phyloP scores from a whole-genome alignment of 2,113 vertebrate genomes.

The Strix uralensis region DNA sequence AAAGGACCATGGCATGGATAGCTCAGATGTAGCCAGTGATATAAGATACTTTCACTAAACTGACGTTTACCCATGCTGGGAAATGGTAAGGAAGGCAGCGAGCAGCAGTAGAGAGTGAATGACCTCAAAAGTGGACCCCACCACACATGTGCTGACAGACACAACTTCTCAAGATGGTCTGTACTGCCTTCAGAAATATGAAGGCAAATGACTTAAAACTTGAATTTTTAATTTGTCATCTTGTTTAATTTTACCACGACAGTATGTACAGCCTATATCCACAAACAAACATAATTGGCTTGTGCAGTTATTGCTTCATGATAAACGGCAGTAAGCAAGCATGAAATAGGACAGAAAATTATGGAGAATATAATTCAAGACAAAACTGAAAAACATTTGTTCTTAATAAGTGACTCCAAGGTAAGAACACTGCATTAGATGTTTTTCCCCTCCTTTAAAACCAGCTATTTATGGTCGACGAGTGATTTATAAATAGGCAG shows the following conservation, averaged over 20 bases:
- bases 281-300: not conserved
- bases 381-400: not conserved
- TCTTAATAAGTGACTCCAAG: not conserved
- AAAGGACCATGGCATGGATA: rapidly evolving
- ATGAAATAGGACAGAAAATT: not conserved
- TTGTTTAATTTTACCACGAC: not conserved
- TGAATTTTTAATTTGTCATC: not conserved
- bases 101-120: not conserved
- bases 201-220: not conserved
- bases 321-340: not conserved
- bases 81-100: rapidly evolving
- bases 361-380: not conserved
- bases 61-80: not conserved
- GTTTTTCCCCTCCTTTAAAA: not conserved
- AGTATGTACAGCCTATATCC: not conserved
- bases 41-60: not conserved
- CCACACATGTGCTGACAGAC: not conserved
- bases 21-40: not conserved
- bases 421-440: not conserved
- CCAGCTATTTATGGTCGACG: rapidly evolving
- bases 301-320: not conserved
- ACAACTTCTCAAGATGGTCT: not conserved
- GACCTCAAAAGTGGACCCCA: not conserved
- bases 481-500: not conserved
- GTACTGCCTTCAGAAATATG: not conserved